phyloP scores from a whole-genome alignment of 1,140 invertebrate species.

The Ceratina australensis region DNA sequence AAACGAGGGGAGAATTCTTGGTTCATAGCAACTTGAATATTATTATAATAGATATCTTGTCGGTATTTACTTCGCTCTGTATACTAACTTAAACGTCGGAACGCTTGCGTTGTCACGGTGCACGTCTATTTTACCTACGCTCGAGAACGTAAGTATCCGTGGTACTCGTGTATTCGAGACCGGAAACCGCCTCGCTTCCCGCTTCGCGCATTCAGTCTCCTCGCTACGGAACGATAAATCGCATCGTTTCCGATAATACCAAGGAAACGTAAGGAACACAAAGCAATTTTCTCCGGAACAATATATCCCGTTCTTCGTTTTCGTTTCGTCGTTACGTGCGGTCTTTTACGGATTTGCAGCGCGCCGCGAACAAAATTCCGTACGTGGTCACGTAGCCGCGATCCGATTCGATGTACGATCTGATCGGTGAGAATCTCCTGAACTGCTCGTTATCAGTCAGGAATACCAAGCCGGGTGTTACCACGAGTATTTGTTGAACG shows the following conservation, averaged over 20 bases:
- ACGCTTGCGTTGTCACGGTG: conserved; percentile 3
- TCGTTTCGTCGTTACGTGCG: neutral
- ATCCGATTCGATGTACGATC: neutral
- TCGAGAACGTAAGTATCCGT: conserved; percentile 4
- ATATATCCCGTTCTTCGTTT: neutral
- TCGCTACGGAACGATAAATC: conserved; percentile 21
- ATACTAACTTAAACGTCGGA: neutral
- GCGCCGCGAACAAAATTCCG: neutral
- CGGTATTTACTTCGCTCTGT: neutral
- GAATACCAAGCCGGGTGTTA: conserved; percentile 3
- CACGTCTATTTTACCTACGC: too few species aligned
- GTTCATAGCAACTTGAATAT: conserved; percentile 5
- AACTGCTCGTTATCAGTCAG: neutral
- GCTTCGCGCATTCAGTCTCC: neutral
- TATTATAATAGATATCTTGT: neutral
- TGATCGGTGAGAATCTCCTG: neutral
- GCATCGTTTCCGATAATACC: conserved; percentile 28
- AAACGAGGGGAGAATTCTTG: neutral
- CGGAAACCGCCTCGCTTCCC: neutral
- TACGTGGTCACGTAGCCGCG: conserved; percentile 1
- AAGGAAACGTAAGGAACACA: conserved; percentile 10
- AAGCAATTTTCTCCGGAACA: neutral
- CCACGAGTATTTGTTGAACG: neutral
- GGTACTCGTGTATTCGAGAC: conserved; percentile 19
- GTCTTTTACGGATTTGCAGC: neutral